These are phyloP conservation scores for Oligia strigilis DNA, from an alignment of 2,888 invertebrate species.

Conservation along the genomic window DNA sequence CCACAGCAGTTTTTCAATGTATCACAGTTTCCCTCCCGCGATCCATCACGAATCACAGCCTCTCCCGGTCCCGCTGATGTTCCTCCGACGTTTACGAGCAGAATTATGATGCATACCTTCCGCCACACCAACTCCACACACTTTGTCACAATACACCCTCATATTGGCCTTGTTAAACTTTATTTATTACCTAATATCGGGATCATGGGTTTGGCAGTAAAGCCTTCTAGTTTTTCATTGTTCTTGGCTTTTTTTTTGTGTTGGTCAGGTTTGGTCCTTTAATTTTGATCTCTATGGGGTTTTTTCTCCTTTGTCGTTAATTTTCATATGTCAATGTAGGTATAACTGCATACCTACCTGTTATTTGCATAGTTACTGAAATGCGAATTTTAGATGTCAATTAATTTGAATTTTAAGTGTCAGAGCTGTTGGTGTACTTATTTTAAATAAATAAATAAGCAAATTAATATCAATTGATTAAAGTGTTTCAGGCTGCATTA, in stretches of 20 bases:
- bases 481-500: background rate
- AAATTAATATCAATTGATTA: background rate
- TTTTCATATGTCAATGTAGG: too few relatives aligned
- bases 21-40: constrained; percentile 68
- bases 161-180: constrained; percentile 73
- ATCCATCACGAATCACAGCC: constrained; percentile 86
- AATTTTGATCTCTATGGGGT: background rate
- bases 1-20: constrained; percentile 46
- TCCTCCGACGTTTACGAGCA: constrained; percentile 84
- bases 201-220: constrained; percentile 30
- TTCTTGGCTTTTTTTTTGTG: background rate
- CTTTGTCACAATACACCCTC: constrained; percentile 73
- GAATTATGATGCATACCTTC: constrained; percentile 87
- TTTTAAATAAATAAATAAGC: too few relatives aligned
- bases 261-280: constrained; percentile 2
- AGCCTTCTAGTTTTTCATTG: background rate
- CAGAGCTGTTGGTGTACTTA: too few relatives aligned
- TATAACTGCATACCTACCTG: too few relatives aligned
- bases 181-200: constrained; percentile 72
- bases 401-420: too few relatives aligned
- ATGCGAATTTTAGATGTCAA: too few relatives aligned
- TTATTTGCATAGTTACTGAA: too few relatives aligned
- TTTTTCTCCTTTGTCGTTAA: too few relatives aligned
- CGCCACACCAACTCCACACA: constrained; percentile 75
- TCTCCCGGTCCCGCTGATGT: constrained; percentile 70